Evolutionary conservation across 2,888 invertebrate species (phyloP).

Genomic region (Bimastos eiseni): DNA sequence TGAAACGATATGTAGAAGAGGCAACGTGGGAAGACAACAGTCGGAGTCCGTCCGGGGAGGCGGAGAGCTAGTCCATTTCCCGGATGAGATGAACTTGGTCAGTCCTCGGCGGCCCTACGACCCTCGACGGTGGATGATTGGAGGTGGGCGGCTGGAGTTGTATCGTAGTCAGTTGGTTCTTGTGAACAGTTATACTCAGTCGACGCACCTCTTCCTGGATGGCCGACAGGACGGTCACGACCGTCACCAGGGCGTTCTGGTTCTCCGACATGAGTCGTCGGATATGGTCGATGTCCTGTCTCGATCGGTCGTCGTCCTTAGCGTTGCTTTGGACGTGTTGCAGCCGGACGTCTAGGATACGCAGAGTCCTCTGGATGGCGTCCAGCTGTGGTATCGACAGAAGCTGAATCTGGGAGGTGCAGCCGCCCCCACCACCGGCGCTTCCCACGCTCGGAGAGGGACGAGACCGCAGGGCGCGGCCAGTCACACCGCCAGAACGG

Average conservation of each 20-base stretch:
- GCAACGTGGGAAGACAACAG: not conserved
- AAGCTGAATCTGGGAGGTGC: slow-evolving; percentile 54
- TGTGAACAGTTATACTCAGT: slow-evolving; percentile 39
- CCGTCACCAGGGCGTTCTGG: slow-evolving; percentile 60
- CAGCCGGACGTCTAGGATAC: slow-evolving; percentile 60
- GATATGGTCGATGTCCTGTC: slow-evolving; percentile 61
- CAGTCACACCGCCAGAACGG: not conserved
- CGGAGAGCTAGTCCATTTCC: not conserved
- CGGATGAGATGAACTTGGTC: not conserved
- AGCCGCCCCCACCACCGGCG: not conserved
- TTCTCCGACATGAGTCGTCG: slow-evolving; percentile 60
- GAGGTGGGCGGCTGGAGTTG: slow-evolving; percentile 36
- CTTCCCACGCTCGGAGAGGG: not conserved
- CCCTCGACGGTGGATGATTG: not conserved
- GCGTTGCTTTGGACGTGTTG: slow-evolving; percentile 60
- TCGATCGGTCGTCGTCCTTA: slow-evolving; percentile 58
- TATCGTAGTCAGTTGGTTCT: slow-evolving; percentile 37
- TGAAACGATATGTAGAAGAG: slow-evolving; percentile 5
- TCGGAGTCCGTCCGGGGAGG: not conserved
- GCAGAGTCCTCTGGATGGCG: slow-evolving; percentile 60
- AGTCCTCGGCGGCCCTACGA: not conserved
- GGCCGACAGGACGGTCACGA: slow-evolving; percentile 59
- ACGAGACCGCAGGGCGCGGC: slow-evolving; percentile 4
- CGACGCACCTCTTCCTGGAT: slow-evolving; percentile 51
- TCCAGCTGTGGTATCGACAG: slow-evolving; percentile 62